These are phyloP conservation scores for Erythrocebus patas DNA, from an alignment of 2,113 vertebrate genomes.

Conservation along the genomic window DNA sequence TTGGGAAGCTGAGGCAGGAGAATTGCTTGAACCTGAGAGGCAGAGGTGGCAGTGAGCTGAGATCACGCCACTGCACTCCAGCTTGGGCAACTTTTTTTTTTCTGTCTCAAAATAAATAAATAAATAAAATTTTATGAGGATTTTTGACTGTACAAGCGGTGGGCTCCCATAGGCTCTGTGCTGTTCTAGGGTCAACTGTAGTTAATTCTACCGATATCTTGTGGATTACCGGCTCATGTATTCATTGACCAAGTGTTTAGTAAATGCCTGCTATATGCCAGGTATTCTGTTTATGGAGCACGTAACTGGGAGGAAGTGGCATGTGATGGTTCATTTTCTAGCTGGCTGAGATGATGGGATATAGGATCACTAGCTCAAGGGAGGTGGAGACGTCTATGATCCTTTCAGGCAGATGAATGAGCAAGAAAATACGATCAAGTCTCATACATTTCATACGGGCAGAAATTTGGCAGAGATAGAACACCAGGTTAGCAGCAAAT, in stretches of 20 bases:
- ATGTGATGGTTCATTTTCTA: background rate
- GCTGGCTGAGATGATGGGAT: background rate
- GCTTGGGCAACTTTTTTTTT: no score
- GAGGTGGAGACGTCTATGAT: background rate
- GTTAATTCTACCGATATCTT: slow-evolving; percentile 1
- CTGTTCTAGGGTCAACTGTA: background rate
- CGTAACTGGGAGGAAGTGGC: background rate
- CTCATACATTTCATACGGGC: background rate
- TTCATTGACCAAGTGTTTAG: background rate
- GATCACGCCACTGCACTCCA: no score
- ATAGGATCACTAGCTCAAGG: background rate
- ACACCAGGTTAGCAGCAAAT: background rate
- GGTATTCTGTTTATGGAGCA: background rate
- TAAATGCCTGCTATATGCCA: background rate
- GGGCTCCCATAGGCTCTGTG: background rate
- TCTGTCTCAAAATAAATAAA: no score
- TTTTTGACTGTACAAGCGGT: background rate
- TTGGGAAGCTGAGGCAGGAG: no score
- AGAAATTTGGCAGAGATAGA: background rate
- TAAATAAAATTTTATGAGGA: background rate
- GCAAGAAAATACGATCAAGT: background rate
- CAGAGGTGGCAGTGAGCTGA: no score
- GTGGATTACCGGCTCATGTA: background rate
- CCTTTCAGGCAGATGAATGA: background rate
- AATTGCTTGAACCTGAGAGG: no score